Conservation (phyloP, 1,140 invertebrate genomes). For the Grapholita molesta region DNA sequence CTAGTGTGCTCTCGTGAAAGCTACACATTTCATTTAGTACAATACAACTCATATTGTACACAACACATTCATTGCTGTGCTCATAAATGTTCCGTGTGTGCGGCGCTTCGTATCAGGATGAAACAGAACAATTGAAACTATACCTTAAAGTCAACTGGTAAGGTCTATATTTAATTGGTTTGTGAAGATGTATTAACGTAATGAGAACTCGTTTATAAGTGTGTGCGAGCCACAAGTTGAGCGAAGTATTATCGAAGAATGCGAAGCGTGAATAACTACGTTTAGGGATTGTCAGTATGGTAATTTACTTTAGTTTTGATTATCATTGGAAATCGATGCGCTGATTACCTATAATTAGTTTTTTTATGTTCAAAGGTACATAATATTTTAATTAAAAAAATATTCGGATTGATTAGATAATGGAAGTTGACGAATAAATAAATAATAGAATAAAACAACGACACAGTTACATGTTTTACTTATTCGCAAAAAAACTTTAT, state of each 20-base stretch:
- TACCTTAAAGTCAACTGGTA: neutral
- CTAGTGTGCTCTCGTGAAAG: conserved; percentile 72
- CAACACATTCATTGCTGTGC: conserved; percentile 63
- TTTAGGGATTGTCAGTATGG: conserved; percentile 72
- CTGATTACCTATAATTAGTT: neutral
- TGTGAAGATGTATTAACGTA: conserved; percentile 39
- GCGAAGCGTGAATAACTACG: conserved; percentile 73
- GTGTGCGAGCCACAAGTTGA: conserved; percentile 61
- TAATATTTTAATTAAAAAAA: no score
- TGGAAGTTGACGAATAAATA: neutral
- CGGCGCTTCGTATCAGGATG: conserved; percentile 25
- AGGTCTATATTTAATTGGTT: neutral
- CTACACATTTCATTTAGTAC: conserved; percentile 76
- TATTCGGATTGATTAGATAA: neutral
- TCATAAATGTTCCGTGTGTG: conserved; percentile 59
- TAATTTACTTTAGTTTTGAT: conserved; percentile 67
- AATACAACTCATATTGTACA: conserved; percentile 72
- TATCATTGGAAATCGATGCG: conserved; percentile 26
- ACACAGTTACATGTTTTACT: neutral
- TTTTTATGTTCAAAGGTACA: neutral
- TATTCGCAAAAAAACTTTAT: neutral
- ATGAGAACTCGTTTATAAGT: conserved; percentile 55
- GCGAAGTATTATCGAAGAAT: conserved; percentile 69
- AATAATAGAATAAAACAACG: neutral
- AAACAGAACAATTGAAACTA: conserved; percentile 22